Base-by-base conservation (phyloP, 2,113 vertebrate genomes). In the Baryphthengus martii region DNA sequence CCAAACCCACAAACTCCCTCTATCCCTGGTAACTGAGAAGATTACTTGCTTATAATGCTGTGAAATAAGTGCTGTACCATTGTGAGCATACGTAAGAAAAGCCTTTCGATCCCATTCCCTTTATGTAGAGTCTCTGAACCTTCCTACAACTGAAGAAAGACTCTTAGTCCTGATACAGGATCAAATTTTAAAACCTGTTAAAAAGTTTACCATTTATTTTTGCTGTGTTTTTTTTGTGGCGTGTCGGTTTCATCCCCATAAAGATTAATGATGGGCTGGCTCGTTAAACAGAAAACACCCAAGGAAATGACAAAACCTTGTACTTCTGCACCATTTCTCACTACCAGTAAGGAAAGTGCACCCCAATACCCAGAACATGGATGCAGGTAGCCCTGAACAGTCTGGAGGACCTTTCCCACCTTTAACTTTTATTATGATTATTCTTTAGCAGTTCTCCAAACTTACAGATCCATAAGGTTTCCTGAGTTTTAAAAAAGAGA, bases 1-100 rank as follows among this genome's bases (percentile, higher is more conserved):
- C 94, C 88, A 93, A 85, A 92, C 37, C 82, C 82, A 82, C 82
- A 93, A 28, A 75, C 78, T 93, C 72, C 40, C 50, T 88, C 95
- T 80, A 0, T 65, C 89, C 93, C 55, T 80, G 80, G 68, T 86
- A 74, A 92, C 86, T 45, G 71, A 88, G 88, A 67, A 74, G 44
- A 76, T 94, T 76, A 55, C 49, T 92, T 79, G 63, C 79, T 70
- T 74, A 52, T 83, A 80, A 80, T 70, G 63, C 75, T 88, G 67
- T 84, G 86, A 93, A 92, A 29, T 90, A 86, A 79, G 29, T n/a
- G n/a, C 44, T 73, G 53, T 59, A 73, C 83, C 53, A 35, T 80
- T 90, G 71, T 90, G 7, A 90, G 49, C 47, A 23, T 24, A 61
- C 33, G 62, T 76, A 86, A 79, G 66, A 66, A 83, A 88, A 90